Percentiles rank a stretch among this genome's conserved stretches.
These are phyloP conservation scores for Melanchra persicariae DNA, from an alignment of 2,888 invertebrate species.

Conservation along the genomic window DNA sequence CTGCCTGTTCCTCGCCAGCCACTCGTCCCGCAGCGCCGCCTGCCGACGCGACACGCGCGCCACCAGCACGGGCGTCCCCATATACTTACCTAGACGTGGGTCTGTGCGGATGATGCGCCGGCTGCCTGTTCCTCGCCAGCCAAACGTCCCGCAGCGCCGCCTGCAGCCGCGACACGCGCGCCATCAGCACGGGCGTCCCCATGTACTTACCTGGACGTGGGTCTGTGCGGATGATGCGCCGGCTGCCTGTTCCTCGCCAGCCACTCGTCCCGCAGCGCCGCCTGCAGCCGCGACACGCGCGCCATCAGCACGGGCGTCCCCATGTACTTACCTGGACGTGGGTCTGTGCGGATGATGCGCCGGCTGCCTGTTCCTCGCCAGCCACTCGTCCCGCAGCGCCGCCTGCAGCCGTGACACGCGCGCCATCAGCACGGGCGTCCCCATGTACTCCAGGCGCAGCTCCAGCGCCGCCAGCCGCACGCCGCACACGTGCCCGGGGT, in stretches of 20 bases:
- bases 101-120: background rate
- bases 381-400: constrained; percentile 96
- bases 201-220: constrained; percentile 63
- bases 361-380: constrained; percentile 51
- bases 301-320: constrained; percentile 98
- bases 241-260: constrained; percentile 53
- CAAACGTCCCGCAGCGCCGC: background rate
- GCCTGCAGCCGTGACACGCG: constrained; percentile 96
- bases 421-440: constrained; percentile 98
- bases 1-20: constrained; percentile 83
- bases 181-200: background rate
- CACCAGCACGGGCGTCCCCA: background rate
- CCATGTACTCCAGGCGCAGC: constrained; percentile 99
- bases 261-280: constrained; percentile 97
- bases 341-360: constrained; percentile 63
- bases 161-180: background rate
- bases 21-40: background rate
- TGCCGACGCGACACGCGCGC: background rate
- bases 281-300: constrained; percentile 95
- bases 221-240: constrained; percentile 60
- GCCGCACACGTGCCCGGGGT: constrained; percentile 97
- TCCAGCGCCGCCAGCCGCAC: constrained; percentile 96
- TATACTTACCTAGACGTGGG: constrained; percentile 3
- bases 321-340: constrained; percentile 93
- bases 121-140: background rate